Conservation (phyloP, 2,888 invertebrate species). For the Rugalucina vietnamica region DNA sequence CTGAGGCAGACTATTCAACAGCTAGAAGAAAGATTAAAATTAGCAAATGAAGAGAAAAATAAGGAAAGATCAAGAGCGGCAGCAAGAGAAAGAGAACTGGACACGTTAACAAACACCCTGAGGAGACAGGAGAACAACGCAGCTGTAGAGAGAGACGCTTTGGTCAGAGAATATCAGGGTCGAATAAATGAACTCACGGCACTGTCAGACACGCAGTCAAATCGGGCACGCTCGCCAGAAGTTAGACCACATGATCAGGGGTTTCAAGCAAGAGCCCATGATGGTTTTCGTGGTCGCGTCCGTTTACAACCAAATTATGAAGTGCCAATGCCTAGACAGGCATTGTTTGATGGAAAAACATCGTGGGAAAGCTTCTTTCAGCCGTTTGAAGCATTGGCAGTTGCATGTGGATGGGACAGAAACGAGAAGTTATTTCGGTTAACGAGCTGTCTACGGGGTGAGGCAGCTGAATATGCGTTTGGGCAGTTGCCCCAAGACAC, state of each 20-base stretch:
- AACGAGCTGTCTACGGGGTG: not conserved
- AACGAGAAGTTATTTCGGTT: slow-evolving; percentile 7
- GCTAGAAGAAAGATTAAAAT: not conserved
- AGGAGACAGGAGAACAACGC: not conserved
- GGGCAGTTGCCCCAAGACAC: not conserved
- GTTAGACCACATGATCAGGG: not conserved
- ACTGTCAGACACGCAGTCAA: not conserved
- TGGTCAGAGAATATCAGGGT: not conserved
- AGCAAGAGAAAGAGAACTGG: not conserved
- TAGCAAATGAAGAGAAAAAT: not conserved
- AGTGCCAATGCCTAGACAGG: not conserved
- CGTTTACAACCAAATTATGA: not conserved
- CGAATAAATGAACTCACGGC: not conserved
- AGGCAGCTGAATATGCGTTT: slow-evolving; percentile 15
- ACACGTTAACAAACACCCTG: not conserved
- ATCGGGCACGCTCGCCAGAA: not conserved
- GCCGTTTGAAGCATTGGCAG: not conserved
- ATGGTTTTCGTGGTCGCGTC: not conserved
- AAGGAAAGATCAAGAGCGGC: not conserved
- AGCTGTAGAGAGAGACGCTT: not conserved
- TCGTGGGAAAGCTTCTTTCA: slow-evolving; percentile 18
- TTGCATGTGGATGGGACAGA: not conserved
- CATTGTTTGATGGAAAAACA: slow-evolving; percentile 5
- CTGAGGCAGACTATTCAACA: not conserved
- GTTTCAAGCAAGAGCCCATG: not conserved